A percentile compares a stretch with the other conserved stretches of the same genome.
These are phyloP conservation scores for Drosophila imparisetae DNA, from an alignment of 2,888 invertebrate genomes.

Conservation along the genomic window DNA sequence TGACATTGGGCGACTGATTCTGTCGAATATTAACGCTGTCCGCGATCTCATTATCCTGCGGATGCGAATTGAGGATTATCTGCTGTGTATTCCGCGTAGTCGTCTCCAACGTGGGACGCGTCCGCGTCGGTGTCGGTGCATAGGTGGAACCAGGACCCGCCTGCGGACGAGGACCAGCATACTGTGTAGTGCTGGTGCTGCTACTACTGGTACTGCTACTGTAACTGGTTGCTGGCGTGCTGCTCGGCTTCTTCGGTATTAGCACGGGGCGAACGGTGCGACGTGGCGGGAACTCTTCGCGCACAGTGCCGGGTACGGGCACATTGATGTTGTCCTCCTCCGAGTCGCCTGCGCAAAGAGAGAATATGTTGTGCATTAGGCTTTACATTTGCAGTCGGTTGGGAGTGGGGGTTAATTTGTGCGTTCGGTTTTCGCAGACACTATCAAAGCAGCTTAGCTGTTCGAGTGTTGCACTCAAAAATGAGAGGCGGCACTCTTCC, in stretches of 20 bases:
- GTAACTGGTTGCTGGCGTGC: constrained; percentile 76
- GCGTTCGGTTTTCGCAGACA: background rate
- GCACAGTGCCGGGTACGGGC: constrained; percentile 84
- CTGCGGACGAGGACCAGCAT: constrained; percentile 28
- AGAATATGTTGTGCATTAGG: background rate
- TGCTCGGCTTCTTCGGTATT: constrained; percentile 81
- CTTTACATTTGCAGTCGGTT: background rate
- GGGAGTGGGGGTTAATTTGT: background rate
- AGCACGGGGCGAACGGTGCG: constrained; percentile 79
- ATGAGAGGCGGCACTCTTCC: background rate
- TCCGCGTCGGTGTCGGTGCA: constrained; percentile 63
- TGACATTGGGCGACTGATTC: constrained; percentile 89
- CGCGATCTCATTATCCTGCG: constrained; percentile 92
- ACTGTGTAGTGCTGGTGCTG: constrained; percentile 44
- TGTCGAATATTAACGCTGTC: constrained; percentile 86
- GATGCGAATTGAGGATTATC: constrained; percentile 88
- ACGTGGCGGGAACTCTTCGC: constrained; percentile 85
- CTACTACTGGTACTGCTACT: constrained; percentile 27
- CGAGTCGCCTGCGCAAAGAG: constrained; percentile 74
- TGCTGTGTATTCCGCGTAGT: constrained; percentile 84
- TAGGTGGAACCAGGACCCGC: constrained; percentile 47
- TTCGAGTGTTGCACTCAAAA: background rate
- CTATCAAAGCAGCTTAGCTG: background rate
- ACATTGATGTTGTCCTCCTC: constrained; percentile 83
- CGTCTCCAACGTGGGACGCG: constrained; percentile 73